These are phyloP conservation scores for Fregetta grallaria DNA, from an alignment of 2,113 vertebrate species.

Conservation along the genomic window DNA sequence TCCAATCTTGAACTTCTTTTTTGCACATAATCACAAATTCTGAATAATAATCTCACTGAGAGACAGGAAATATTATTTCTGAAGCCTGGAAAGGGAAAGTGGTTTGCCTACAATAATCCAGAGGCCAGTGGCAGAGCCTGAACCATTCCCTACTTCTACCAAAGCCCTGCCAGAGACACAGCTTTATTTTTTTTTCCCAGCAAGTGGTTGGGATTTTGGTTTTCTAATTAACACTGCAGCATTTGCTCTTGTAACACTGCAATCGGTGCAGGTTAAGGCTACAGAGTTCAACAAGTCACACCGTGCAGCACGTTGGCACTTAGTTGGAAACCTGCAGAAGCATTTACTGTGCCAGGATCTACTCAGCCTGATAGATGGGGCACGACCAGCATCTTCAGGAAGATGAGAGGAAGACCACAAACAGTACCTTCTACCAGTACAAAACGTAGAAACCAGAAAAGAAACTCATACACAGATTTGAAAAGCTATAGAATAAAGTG, in stretches of 20 bases:
- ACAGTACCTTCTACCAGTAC: not conserved
- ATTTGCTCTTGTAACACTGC: not conserved
- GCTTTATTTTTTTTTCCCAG: not conserved
- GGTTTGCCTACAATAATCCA: not conserved
- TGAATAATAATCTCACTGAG: not conserved
- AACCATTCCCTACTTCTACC: not conserved
- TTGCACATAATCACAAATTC: not conserved
- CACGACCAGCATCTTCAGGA: not conserved
- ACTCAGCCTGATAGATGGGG: rapidly evolving
- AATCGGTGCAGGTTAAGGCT: not conserved
- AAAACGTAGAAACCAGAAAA: not conserved
- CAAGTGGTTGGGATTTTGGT: not conserved
- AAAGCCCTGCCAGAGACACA: not conserved
- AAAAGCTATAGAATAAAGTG: not conserved
- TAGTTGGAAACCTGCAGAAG: not conserved
- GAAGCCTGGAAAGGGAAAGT: not conserved
- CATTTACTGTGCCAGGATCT: not conserved
- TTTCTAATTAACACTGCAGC: not conserved
- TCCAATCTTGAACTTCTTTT: not conserved
- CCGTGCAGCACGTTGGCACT: not conserved
- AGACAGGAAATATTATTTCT: not conserved
- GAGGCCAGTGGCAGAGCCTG: not conserved
- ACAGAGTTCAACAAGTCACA: not conserved
- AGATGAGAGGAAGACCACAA: not conserved
- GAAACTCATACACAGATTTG: not conserved